These are phyloP conservation scores for Phataginus tetradactyla DNA, from an alignment of 2,797 vertebrate species.

Conservation along the genomic window DNA sequence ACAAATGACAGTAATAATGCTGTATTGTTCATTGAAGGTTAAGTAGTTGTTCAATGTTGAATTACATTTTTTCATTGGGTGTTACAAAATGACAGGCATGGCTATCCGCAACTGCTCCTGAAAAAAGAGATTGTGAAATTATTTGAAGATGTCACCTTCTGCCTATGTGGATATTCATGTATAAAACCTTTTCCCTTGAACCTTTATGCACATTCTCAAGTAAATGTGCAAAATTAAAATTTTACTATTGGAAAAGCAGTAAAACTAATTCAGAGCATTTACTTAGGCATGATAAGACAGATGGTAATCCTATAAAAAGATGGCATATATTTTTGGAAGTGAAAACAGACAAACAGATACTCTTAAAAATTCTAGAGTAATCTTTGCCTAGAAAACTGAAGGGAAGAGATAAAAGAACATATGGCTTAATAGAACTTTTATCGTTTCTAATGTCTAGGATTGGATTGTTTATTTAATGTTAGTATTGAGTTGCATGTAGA, in stretches of 20 bases:
- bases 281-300: slow-evolving; percentile 60
- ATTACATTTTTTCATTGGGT: background rate
- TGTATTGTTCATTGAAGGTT: background rate
- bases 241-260: slow-evolving; percentile 65
- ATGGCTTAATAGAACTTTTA: slow-evolving; percentile 49
- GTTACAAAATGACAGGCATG: background rate
- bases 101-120: background rate
- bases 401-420: slow-evolving; percentile 22
- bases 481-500: background rate
- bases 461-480: slow-evolving; percentile 39
- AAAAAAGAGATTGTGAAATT: background rate
- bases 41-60: background rate
- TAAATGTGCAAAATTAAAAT: slow-evolving; percentile 56
- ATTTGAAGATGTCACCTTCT: background rate
- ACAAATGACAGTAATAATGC: background rate
- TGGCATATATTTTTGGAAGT: slow-evolving; percentile 75
- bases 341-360: slow-evolving; percentile 76
- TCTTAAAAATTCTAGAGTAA: slow-evolving; percentile 64
- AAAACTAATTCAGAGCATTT: slow-evolving; percentile 56
- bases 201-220: background rate
- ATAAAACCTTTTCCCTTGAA: slow-evolving; percentile 23
- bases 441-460: slow-evolving; percentile 38
- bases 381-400: slow-evolving; percentile 67
- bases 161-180: background rate
- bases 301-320: slow-evolving; percentile 77